Evolutionary conservation across 2,888 invertebrate species (phyloP), one percentile per base, ranked within the genome.

Genomic region (Cremastobaeus sp.): DNA sequence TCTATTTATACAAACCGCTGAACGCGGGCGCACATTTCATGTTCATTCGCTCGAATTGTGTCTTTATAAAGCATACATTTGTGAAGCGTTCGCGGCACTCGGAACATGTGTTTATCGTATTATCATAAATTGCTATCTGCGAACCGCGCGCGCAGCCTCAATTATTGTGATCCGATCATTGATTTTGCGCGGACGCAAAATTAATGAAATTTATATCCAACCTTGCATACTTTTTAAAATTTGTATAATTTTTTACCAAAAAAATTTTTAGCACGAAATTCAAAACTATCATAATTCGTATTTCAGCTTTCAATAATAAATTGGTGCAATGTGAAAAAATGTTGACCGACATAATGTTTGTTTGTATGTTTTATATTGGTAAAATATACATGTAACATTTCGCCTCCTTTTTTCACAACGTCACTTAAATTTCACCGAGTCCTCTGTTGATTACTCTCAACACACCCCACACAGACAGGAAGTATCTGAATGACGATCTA

Each of bases 71-170:
- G 48, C 60, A 60, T 30, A 60, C 28, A 37, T 39, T 47, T 20
- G 6, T 18, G n/a, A 8, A 8, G 30, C 37, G 1, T 1, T 15
- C 9, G 17, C 59, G 6, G 34, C 8, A 48, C 15, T 62, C 17
- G 45, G 25, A 64, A 52, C 64, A 52, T 15, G 25, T 21, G 64
- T 52, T 64, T 64, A 64, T 52, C 35, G 43, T 34, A 34, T 64
- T 64, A 64, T 17, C 64, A 43, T 52, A 41, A 43, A 52, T 52
- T 64, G n/a, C n/a, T n/a, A n/a, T n/a, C n/a, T 37, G 3, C 30
- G 37, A 41, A 17, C 34, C 34, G 32, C 17, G 21, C 41, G 18
- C 30, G 3, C 34, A 8, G 20, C 5, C n/a, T 17, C n/a, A n/a
- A n/a, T n/a, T n/a, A 21, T 35, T 48, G 18, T 20, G 48, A 59